Base-by-base conservation (phyloP, 1,140 invertebrate genomes). In the Panulirus ornatus region DNA sequence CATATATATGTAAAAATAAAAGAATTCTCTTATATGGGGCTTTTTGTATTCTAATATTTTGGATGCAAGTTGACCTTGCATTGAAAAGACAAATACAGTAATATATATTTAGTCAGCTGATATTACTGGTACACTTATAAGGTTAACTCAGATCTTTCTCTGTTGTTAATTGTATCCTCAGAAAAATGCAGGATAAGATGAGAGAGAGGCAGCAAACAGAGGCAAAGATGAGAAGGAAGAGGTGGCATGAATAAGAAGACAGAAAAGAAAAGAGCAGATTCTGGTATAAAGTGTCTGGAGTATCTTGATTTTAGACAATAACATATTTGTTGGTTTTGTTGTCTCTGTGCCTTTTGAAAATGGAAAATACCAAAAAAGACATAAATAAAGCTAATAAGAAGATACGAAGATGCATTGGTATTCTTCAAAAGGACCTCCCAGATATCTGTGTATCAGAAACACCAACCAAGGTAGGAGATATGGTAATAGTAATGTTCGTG, bases 331-430 rank as follows among this genome's bases (percentile, higher is more conserved):
- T n/a, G 40, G 11, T 76, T 51, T 27, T n/a, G 66, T 54, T 22
- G 34, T 36, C n/a, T 71, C 42, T n/a, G 82, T 83, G 66, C 14
- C 11, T 78, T 54, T 36, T 30, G 36, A 78, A 66, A 42, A 88
- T 79, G 54, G 76, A 70, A 34, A 47, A 51, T 66, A 54, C 22
- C 54, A 83, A 73, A 36, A 73, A 71, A 75, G 88, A 89, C n/a
- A 63, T 63, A n/a, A 78, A 51, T 66, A 89, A 89, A 44, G 78
- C 54, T 36, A 66, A 82, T 30, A 89, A 70, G 34, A 89, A 89
- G 54, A 84, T 89, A 58, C 51, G 30, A 84, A 89, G 88, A 89
- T 89, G 88, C 38, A 81, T 89, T 14, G 30, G n/a, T 63, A 89
- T 89, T 40, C 88, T 89, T 44, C 88, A 89, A 51, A 73, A 71